These are phyloP conservation scores for Germaria angustata DNA, from an alignment of 2,888 invertebrate genomes.

Conservation along the genomic window DNA sequence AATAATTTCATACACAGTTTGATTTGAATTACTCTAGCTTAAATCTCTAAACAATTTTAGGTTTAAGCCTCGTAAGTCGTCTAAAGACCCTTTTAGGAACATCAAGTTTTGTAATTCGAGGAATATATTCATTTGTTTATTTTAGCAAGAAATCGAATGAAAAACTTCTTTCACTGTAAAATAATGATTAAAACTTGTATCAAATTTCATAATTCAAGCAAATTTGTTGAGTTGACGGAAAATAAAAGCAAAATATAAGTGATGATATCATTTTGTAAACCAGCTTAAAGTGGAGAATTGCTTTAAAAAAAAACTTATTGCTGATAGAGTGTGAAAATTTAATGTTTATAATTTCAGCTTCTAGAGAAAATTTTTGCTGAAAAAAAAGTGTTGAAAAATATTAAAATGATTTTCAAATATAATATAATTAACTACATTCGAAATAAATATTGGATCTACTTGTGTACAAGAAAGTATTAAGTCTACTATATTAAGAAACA, in stretches of 20 bases:
- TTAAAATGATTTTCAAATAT: no score
- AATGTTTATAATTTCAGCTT: no score
- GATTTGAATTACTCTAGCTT: neutral
- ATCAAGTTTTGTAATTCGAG: conserved; percentile 19
- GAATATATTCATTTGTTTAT: conserved; percentile 17
- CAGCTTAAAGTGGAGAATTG: neutral
- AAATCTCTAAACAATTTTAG: neutral
- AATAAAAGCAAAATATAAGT: neutral
- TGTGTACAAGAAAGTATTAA: no score
- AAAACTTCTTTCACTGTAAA: conserved; percentile 1
- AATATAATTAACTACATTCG: no score
- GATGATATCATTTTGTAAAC: conserved; percentile 1
- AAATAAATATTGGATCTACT: no score
- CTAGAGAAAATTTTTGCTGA: no score
- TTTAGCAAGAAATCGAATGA: conserved; percentile 11
- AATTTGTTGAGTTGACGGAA: conserved; percentile 40
- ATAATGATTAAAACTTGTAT: conserved; percentile 6
- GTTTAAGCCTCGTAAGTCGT: neutral
- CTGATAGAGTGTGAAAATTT: no score
- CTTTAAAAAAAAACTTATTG: neutral
- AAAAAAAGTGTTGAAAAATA: no score
- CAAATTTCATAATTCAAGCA: conserved; percentile 37
- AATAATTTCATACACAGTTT: no score
- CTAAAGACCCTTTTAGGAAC: neutral
- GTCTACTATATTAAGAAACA: no score